Evolutionary conservation across 2,888 invertebrate species (phyloP), one percentile per base, ranked within the genome.

Genomic region (Spodoptera littoralis): DNA sequence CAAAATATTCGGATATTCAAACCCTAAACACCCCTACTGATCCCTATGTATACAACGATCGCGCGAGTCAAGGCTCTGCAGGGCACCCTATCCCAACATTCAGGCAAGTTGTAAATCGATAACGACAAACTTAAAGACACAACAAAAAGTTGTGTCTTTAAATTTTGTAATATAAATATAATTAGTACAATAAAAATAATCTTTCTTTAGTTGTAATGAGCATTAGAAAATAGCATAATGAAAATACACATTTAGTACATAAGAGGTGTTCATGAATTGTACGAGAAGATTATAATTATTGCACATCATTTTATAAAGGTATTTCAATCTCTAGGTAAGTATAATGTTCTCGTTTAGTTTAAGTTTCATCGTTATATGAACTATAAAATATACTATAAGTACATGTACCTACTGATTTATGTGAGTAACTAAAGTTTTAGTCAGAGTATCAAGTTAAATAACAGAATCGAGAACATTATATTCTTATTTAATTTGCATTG

Each of bases 81-180:
- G 97, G 97, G 97, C 98, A 98, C 98, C 98, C 98, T 98, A 98
- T 98, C 98, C 98, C 98, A 98, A 98, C 98, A 98, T 98, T 98
- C 98, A 98, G 98, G 98, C 97, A 97, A 96, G 92, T 91, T 88
- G 79, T 77, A 84, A 72, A 65, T 78, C 66, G 54, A 71, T 68
- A 73, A 68, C 60, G 13, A 42, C 12, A 84, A 85, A 82, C 75
- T 86, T 89, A 83, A 75, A 88, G 88, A 90, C 87, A 88, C 88
- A 90, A 90, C 82, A 77, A 42, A 80, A 80, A 84, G 85, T 90
- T 89, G 89, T 65, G 56, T 84, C 69, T 82, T 65, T 80, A 84
- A 82, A 73, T 71, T 82, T 80, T n/a, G 61, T 66, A 74, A 62
- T 48, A 69, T 67, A 68, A 67, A 13, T 56, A 67, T 8, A 36